These are phyloP conservation scores for Eurytoma adleriae DNA, from an alignment of 2,888 invertebrate genomes.

Conservation along the genomic window DNA sequence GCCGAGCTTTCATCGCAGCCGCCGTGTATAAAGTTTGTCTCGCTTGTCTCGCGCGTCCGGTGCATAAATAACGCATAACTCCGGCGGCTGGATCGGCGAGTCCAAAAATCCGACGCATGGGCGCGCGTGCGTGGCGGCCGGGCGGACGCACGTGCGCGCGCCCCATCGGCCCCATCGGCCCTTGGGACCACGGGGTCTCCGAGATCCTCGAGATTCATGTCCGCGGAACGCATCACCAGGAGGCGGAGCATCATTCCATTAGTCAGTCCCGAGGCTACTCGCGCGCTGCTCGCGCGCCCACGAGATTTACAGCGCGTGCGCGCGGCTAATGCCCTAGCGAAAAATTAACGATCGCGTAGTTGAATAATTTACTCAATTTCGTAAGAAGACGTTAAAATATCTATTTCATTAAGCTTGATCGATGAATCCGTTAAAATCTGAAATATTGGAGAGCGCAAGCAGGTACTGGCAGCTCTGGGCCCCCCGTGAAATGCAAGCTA, in stretches of 20 bases:
- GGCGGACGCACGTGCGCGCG: neutral
- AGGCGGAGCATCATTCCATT: conserved; percentile 71
- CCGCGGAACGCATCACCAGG: conserved; percentile 67
- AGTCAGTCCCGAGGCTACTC: conserved; percentile 65
- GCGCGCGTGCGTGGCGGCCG: neutral
- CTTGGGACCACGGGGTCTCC: neutral
- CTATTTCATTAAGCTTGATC: conserved; percentile 45
- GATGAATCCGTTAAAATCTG: neutral
- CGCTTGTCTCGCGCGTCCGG: conserved; percentile 59
- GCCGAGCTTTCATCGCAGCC: conserved; percentile 69
- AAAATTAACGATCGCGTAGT: conserved; percentile 37
- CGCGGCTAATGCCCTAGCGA: conserved; percentile 19
- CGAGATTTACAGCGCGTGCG: conserved; percentile 29
- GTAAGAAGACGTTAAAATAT: conserved; percentile 50
- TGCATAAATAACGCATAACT: conserved; percentile 69
- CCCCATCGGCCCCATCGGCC: too few species aligned
- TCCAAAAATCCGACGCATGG: conserved; percentile 44
- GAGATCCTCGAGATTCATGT: conserved; percentile 49
- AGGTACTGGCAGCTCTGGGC: neutral
- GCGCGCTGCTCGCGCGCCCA: neutral
- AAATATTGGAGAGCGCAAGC: neutral
- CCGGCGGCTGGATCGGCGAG: conserved; percentile 30
- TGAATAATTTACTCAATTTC: conserved; percentile 46
- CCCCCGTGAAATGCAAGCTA: neutral
- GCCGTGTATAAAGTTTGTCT: conserved; percentile 59